Evolutionary conservation across 2,888 invertebrate species (phyloP), one percentile per base, ranked within the genome.

Genomic region (Dinocampus coccinellae): DNA sequence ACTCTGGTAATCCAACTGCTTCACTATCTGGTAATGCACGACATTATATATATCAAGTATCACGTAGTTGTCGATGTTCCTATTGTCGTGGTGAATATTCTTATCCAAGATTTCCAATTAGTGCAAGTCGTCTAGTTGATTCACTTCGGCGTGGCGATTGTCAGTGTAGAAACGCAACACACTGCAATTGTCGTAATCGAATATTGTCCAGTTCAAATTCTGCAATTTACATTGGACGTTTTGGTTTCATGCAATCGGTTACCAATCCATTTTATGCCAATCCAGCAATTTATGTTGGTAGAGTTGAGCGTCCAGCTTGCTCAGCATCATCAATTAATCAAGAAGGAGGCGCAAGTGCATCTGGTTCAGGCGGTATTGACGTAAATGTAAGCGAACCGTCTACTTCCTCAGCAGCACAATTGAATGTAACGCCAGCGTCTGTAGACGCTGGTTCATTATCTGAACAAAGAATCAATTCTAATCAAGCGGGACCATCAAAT

Each of bases 401-500:
- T 13, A 74, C 81, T 73, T 75, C 64, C 69, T 83, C 79, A 77
- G 81, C 76, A 81, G 3, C 47, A 1, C 47, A 47, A 47, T 47
- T 16, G 6, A 47, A 6, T 47, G 80, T 75, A 79, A 13, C 42
- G 3, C 47, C 39, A 81, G 76, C 82, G 84, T 77, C 87, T 88
- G 85, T 86, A 86, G 83, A 87, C 86, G 70, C 89, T 85, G 84
- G 88, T 84, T 83, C 87, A 84, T 85, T 85, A 26, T 2, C 10
- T 7, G 61, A 61, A 13, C 61, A 79, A 80, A 85, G 39, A 62
- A 47, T 47, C 16, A 62, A 62, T 42, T 39, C 36, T 22, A 39
- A 24, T 24, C 62, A 62, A 62, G 9, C 52, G 6, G 63, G 63
- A 10, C 63, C 63, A 2, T 76, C 78, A 2, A 72, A 72, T n/a